Conservation (phyloP, 1,140 invertebrate species). For the Heliothis virescens region DNA sequence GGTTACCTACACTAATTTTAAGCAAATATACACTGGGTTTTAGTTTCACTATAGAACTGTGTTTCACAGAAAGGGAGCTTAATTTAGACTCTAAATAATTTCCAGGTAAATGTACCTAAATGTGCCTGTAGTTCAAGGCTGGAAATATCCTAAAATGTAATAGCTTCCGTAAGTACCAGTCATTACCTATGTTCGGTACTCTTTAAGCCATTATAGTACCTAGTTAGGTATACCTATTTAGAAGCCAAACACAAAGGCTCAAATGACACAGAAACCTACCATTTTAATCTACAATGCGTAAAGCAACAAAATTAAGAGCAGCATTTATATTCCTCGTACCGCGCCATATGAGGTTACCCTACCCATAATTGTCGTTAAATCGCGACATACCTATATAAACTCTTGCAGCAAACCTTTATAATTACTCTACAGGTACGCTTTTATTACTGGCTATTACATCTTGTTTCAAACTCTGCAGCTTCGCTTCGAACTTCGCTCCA, state of each 20-base stretch:
- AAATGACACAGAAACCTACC: neutral
- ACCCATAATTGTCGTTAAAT: conserved; percentile 17
- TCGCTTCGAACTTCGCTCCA: neutral
- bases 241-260: neutral
- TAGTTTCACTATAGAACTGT: too few relatives aligned
- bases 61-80: too few relatives aligned
- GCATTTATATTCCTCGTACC: conserved; percentile 7
- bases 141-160: too few relatives aligned
- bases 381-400: conserved; percentile 5
- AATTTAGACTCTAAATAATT: too few relatives aligned
- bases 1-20: too few relatives aligned
- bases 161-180: too few relatives aligned
- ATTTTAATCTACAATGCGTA: conserved; percentile 7
- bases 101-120: too few relatives aligned
- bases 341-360: neutral
- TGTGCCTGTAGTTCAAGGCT: too few relatives aligned
- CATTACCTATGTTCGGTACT: too few relatives aligned
- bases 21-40: too few relatives aligned
- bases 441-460: conserved; percentile 18
- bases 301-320: conserved; percentile 7
- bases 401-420: conserved; percentile 7
- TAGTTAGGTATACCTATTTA: too few relatives aligned
- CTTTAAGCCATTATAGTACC: too few relatives aligned
- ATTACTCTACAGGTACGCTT: conserved; percentile 15
- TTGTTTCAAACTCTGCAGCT: neutral